Evolutionary conservation across 2,113 vertebrate species (phyloP).

Genomic region (Siniperca knerii): DNA sequence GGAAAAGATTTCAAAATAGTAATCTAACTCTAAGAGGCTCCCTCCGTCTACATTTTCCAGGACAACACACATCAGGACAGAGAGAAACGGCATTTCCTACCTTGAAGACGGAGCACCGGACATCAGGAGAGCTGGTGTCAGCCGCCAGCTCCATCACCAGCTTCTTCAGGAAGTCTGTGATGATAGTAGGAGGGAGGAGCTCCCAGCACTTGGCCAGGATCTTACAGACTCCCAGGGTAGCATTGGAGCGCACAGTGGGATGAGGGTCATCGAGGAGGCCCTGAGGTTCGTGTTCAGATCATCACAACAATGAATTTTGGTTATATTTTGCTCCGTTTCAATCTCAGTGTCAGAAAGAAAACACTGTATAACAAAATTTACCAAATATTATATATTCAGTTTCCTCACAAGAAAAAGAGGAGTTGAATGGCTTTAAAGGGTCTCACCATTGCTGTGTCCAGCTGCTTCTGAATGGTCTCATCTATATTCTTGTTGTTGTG

Average conservation of each 20-base stretch:
- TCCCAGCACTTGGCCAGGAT: constrained; percentile 94
- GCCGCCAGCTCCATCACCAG: constrained; percentile 85
- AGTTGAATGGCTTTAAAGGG: not conserved
- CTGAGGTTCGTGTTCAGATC: constrained; percentile 70
- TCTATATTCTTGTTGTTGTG: constrained; percentile 85
- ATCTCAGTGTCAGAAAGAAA: not conserved
- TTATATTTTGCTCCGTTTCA: not conserved
- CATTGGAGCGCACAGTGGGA: constrained; percentile 90
- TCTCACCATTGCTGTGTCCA: constrained; percentile 92
- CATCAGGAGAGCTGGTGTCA: constrained; percentile 91
- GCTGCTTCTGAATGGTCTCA: constrained; percentile 91
- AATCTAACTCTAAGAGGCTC: not conserved
- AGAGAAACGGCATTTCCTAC: constrained; percentile 71
- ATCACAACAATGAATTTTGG: not conserved
- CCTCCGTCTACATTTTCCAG: not conserved
- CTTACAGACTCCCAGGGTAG: constrained; percentile 91
- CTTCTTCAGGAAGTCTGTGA: constrained; percentile 92
- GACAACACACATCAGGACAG: not conserved
- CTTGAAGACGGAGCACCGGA: constrained; percentile 95
- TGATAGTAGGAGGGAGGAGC: constrained; percentile 89
- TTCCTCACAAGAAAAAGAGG: not conserved
- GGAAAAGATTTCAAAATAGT: not conserved
- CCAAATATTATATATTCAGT: not conserved
- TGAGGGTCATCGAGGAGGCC: constrained; percentile 91
- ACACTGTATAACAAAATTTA: not conserved